These are phyloP conservation scores for Drosophila ogumai DNA, from an alignment of 1,140 invertebrate species.

Conservation along the genomic window DNA sequence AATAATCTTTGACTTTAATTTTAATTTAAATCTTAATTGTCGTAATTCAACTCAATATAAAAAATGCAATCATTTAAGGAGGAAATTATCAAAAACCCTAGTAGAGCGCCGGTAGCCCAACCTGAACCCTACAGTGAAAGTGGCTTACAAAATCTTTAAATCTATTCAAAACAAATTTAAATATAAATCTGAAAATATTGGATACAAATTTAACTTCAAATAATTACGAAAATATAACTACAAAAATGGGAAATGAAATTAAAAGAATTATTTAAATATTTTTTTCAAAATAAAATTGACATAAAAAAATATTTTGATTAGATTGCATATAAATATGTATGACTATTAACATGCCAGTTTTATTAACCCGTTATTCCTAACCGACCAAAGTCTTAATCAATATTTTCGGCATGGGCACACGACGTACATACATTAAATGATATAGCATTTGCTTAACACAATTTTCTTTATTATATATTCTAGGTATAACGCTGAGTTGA, in stretches of 20 bases:
- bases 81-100: too few species aligned
- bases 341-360: slow-evolving; percentile 43
- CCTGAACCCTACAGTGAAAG: too few species aligned
- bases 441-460: slow-evolving; percentile 59
- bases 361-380: slow-evolving; percentile 38
- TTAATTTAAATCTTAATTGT: background rate
- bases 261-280: too few species aligned
- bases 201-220: too few species aligned
- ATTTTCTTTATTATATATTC: slow-evolving; percentile 57
- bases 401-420: slow-evolving; percentile 34
- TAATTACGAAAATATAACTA: too few species aligned
- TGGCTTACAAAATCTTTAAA: too few species aligned
- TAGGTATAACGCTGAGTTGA: slow-evolving; percentile 56
- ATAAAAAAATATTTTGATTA: slow-evolving; percentile 4
- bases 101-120: too few species aligned
- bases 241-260: too few species aligned
- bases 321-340: slow-evolving; percentile 42
- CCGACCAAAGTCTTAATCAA: slow-evolving; percentile 34
- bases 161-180: too few species aligned
- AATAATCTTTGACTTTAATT: background rate
- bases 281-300: too few species aligned
- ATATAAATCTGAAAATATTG: too few species aligned
- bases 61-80: too few species aligned
- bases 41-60: background rate
- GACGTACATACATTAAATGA: slow-evolving; percentile 44